A percentile compares a stretch with the other conserved stretches of the same genome.
Evolutionary conservation across 92 coral and sea anemone species (phyloP).

Genomic region (Diadumene lineata): DNA sequence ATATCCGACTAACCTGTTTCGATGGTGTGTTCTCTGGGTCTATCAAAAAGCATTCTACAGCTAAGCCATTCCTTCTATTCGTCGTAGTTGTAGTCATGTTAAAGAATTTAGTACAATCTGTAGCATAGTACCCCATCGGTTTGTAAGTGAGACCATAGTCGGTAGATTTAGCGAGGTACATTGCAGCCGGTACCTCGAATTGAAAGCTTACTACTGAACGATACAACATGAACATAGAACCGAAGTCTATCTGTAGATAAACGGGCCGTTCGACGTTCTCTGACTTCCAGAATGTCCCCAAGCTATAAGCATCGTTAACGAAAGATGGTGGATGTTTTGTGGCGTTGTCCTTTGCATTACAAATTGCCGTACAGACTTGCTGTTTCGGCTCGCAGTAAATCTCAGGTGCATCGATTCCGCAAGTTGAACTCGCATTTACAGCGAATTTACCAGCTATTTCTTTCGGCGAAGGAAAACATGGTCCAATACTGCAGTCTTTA

Average conservation of each 20-base stretch:
- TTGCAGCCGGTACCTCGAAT: constrained; percentile 80
- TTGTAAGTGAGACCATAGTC: constrained; percentile 70
- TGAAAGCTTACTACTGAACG: constrained; percentile 64
- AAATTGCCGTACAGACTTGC: constrained; percentile 49
- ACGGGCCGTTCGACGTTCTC: constrained; percentile 79
- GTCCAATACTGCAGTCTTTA: constrained; percentile 48
- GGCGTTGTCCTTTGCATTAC: constrained; percentile 46
- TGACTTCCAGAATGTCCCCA: constrained; percentile 85
- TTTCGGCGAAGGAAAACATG: constrained; percentile 59
- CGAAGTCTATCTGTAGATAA: constrained; percentile 65
- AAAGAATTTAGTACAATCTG: constrained; percentile 67
- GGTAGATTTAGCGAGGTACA: constrained; percentile 84
- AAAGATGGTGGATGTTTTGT: constrained; percentile 56
- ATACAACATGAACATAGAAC: constrained; percentile 66
- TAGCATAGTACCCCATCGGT: constrained; percentile 59
- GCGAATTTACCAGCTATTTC: constrained; percentile 52
- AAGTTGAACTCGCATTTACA: constrained; percentile 89
- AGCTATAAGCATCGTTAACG: constrained; percentile 48
- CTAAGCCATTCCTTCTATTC: constrained; percentile 59
- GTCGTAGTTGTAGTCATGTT: constrained; percentile 63
- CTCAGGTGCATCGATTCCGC: constrained; percentile 61
- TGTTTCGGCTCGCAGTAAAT: constrained; percentile 38
- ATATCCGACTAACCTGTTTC: constrained; percentile 55
- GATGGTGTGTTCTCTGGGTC: constrained; percentile 35
- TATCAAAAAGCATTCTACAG: constrained; percentile 72